Evolutionary conservation across 1,140 invertebrate genomes (phyloP), one percentile per base, ranked within the genome.

Genomic region (Lasioglossum baleicum): DNA sequence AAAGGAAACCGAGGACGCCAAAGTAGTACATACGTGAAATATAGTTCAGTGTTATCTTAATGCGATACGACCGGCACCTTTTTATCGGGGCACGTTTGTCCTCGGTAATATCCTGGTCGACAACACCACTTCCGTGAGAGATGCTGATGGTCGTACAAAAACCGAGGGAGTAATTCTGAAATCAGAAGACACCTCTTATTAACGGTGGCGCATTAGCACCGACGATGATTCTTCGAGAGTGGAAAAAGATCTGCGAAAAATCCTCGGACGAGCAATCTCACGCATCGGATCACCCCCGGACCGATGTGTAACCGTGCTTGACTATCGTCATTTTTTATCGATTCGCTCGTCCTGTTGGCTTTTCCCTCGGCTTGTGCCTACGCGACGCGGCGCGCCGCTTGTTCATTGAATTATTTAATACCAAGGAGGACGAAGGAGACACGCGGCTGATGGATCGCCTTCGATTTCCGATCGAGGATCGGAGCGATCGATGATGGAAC

Each of bases 241-340:
- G 73, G 74, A 84, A 81, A 53, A 82, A 60, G 64, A 67, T 63
- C n/a, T 7, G 40, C n/a, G 53, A 56, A 77, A 75, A 82, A 76
- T 64, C 26, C 82, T 88, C 83, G 87, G 90, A 90, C 87, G 90
- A 90, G 87, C 90, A 89, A 89, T 90, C 89, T 91, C 89, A 90
- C 89, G 90, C 89, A 90, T 90, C 89, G 88, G 83, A 91, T 91
- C 89, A 88, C 83, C 87, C 72, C 60, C 84, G 83, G 82, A n/a
- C n/a, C 84, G 88, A 89, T 80, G 86, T 85, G 87, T 82, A 88
- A 87, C 85, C 78, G 81, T 80, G 75, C 83, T 68, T 71, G 40
- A 81, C 80, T 85, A 85, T 83, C 72, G 68, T 72, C 58, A 51
- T 79, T 87, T 58, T 84, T 73, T 80, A 72, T 40, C 51, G 20